A percentile compares a stretch with the other conserved stretches of the same genome.
Conservation (phyloP, 1,140 invertebrate genomes). For the Magallana ariakensis region DNA sequence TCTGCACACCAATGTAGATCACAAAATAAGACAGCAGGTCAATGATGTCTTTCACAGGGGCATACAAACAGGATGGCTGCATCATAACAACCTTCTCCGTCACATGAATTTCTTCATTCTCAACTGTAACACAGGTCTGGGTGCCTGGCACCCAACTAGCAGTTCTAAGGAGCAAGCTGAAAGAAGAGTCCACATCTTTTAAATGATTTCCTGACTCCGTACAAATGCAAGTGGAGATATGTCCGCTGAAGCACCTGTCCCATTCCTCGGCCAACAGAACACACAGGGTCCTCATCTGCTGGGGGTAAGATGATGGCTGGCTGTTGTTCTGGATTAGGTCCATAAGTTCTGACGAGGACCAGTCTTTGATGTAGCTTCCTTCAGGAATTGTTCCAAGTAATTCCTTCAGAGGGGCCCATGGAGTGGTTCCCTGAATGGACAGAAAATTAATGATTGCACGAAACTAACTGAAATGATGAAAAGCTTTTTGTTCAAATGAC, state of each 20-base stretch:
- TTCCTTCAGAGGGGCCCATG: slow-evolving; percentile 62
- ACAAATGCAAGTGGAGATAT: slow-evolving; percentile 53
- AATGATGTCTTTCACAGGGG: slow-evolving; percentile 53
- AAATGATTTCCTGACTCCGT: slow-evolving; percentile 37
- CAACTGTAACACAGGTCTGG: slow-evolving; percentile 41
- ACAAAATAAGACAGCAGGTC: slow-evolving; percentile 67
- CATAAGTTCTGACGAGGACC: slow-evolving; percentile 65
- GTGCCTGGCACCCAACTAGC: slow-evolving; percentile 70
- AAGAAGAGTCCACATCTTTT: slow-evolving; percentile 61
- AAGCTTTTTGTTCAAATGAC: background rate
- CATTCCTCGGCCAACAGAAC: slow-evolving; percentile 67
- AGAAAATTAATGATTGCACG: background rate
- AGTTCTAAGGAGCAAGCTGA: slow-evolving; percentile 63
- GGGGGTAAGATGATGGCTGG: slow-evolving; percentile 36
- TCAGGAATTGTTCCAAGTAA: slow-evolving; percentile 56
- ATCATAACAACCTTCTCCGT: slow-evolving; percentile 48
- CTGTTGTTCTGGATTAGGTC: slow-evolving; percentile 62
- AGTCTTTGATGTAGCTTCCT: slow-evolving; percentile 65
- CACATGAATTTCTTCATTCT: slow-evolving; percentile 37
- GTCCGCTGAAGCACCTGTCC: slow-evolving; percentile 62
- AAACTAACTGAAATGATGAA: background rate
- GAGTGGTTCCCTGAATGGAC: slow-evolving; percentile 59
- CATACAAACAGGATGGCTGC: slow-evolving; percentile 64
- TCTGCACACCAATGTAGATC: slow-evolving; percentile 59
- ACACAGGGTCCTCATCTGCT: slow-evolving; percentile 69